A percentile compares a stretch with the other conserved stretches of the same genome.
phyloP scores from a whole-genome alignment of 2,113 vertebrate genomes.

The Macrotus californicus region DNA sequence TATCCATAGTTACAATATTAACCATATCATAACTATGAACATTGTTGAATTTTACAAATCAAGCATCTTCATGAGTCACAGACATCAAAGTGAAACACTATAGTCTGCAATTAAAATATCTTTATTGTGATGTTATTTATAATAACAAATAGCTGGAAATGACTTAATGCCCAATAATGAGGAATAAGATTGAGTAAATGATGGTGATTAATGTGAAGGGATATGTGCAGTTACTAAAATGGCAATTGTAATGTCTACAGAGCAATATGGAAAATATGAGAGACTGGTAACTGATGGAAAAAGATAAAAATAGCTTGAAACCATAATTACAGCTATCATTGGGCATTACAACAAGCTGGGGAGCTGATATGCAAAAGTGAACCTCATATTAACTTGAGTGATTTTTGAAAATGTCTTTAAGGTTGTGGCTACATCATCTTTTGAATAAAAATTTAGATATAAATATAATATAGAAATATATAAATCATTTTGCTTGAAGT shows the following conservation, averaged over 20 bases:
- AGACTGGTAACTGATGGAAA: background rate
- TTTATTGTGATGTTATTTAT: background rate
- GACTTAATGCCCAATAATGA: background rate
- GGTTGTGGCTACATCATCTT: background rate
- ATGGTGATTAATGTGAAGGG: background rate
- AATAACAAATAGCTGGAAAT: conserved; percentile 14
- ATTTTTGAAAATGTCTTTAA: background rate
- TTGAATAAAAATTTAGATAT: background rate
- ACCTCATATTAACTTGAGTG: background rate
- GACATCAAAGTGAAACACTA: background rate
- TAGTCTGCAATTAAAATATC: conserved; percentile 4
- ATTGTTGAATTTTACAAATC: background rate
- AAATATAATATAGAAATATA: background rate
- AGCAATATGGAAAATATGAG: background rate
- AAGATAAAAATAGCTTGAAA: background rate
- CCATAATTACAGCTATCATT: background rate
- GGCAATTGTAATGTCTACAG: background rate
- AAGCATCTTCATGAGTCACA: background rate
- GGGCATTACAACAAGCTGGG: background rate
- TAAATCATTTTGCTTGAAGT: background rate
- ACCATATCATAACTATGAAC: background rate
- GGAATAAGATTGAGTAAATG: background rate
- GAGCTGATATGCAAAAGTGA: background rate
- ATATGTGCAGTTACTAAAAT: conserved; percentile 16
- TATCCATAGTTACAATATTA: background rate